phyloP scores from a whole-genome alignment of 23 tunicate species.

The Trididemnum clinides region DNA sequence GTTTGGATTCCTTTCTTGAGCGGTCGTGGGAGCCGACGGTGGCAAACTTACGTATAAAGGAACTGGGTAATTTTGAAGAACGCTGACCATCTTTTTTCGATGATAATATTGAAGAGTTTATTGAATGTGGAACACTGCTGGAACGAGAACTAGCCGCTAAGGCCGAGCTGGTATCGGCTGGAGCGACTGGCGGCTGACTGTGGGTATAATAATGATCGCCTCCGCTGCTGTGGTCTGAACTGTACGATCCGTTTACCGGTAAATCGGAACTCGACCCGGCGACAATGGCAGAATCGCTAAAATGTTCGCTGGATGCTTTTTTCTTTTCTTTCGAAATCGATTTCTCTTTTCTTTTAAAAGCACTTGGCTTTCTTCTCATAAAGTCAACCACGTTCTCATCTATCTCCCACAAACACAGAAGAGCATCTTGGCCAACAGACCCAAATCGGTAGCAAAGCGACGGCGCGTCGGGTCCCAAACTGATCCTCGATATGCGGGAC shows the following conservation, averaged over 20 bases:
- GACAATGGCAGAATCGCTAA: not conserved
- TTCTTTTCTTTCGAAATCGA: not conserved
- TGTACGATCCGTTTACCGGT: not conserved
- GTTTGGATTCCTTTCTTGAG: conserved; percentile 55
- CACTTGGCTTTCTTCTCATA: not conserved
- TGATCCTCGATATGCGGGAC: conserved; percentile 71
- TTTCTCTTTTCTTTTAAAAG: not conserved
- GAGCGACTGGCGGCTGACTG: not conserved
- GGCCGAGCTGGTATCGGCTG: not conserved
- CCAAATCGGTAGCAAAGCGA: conserved; percentile 88
- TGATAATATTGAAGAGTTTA: conserved; percentile 15
- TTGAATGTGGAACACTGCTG: conserved; percentile 39
- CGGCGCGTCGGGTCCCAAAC: conserved; percentile 59
- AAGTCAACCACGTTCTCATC: conserved; percentile 65
- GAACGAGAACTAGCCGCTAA: conserved; percentile 18
- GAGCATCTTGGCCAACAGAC: conserved; percentile 97
- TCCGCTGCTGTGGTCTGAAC: conserved; percentile 31
- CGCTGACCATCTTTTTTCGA: conserved; percentile 26
- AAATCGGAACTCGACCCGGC: conserved; percentile 24
- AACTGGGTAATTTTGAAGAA: not conserved
- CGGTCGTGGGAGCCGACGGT: conserved; percentile 69
- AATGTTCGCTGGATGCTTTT: not conserved
- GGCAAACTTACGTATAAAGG: conserved; percentile 66
- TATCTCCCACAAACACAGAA: conserved; percentile 93
- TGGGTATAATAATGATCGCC: not conserved